Base-by-base conservation (phyloP, 2,113 vertebrate genomes). In the Dasypus novemcinctus region DNA sequence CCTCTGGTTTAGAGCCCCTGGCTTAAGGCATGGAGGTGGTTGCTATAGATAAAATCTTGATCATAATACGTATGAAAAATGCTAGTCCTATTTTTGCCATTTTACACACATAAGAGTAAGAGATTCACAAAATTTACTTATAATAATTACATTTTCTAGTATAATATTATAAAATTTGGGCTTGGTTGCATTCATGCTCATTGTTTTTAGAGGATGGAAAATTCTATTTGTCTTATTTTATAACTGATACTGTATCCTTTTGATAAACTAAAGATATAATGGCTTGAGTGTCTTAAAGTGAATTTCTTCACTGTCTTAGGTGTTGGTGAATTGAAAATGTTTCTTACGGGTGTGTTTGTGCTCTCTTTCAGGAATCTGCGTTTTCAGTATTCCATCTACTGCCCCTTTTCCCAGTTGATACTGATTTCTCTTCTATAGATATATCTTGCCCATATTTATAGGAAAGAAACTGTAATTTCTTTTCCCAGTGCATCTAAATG, bases 361-460 rank as follows among this genome's bases (percentile, higher is more conserved):
- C 97, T 97, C 98, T 93, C 97, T 98, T 99, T 95, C 98, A 99
- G 99, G 98, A 95, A 95, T 98, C 96, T 98, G 96, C 95, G 96
- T 96, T 98, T 98, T 97, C 98, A 97, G 95, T 98, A 96, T 97
- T 98, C 89, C 98, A 98, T 91, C 97, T 98, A 98, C 97, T 95
- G 31, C 86, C 95, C 95, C 96, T 80, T 93, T 95, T 96, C 97
- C 97, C 97, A 31, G 12, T 98, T 98, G 98, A 98, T 97, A 98
- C 98, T 98, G 90, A 97, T 98, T 98, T 98, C 95, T 98, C 97
- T 96, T 98, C 97, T 96, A 43, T 98, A 98, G 98, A 97, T 98
- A 96, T 96, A 96, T 96, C 38, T 87, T 33, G 52, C 17, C 14
- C 86, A 93, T 68, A 68, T 85, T 82, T 15, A 1, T 25, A 46